These are phyloP conservation scores for Zelostemma sp. DNA, from an alignment of 1,140 invertebrate genomes.

Conservation along the genomic window DNA sequence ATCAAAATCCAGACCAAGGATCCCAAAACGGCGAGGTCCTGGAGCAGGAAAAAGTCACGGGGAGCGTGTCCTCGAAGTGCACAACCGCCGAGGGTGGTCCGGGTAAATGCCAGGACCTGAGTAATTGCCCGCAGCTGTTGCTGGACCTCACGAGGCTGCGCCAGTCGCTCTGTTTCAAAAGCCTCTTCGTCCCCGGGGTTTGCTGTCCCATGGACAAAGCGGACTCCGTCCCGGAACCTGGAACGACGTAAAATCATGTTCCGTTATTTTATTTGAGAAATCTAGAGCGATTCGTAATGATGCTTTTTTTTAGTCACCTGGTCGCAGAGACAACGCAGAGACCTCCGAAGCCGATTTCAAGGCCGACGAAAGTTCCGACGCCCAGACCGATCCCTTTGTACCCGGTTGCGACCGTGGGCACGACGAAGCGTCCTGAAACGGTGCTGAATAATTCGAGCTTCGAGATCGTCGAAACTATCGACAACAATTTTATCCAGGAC, in stretches of 20 bases:
- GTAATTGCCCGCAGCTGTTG: slow-evolving; percentile 88
- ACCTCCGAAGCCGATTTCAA: slow-evolving; percentile 45
- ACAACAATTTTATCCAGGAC: slow-evolving; percentile 66
- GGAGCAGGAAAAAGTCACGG: slow-evolving; percentile 55
- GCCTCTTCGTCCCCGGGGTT: slow-evolving; percentile 90
- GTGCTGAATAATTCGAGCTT: slow-evolving; percentile 28
- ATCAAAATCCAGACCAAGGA: slow-evolving; percentile 39
- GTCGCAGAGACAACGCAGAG: slow-evolving; percentile 19
- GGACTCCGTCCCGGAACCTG: slow-evolving; percentile 13
- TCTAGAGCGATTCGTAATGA: too few relatives aligned
- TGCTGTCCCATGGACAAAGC: slow-evolving; percentile 81
- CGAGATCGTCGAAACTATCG: slow-evolving; percentile 50
- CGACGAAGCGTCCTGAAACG: slow-evolving; percentile 37
- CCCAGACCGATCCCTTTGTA: slow-evolving; percentile 64
- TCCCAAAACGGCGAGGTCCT: slow-evolving; percentile 46
- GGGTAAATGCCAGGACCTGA: slow-evolving; percentile 90
- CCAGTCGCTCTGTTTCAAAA: slow-evolving; percentile 92
- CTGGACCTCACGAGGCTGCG: slow-evolving; percentile 85
- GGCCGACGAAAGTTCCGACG: slow-evolving; percentile 57
- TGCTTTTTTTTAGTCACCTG: slow-evolving; percentile 33
- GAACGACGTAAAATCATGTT: slow-evolving; percentile 52
- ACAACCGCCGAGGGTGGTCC: slow-evolving; percentile 83
- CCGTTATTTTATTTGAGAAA: slow-evolving; percentile 10
- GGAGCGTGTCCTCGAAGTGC: slow-evolving; percentile 70
- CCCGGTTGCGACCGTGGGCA: slow-evolving; percentile 49